Percentiles rank a stretch among this genome's conserved stretches.
Evolutionary conservation across 2,888 invertebrate genomes (phyloP).

Genomic region (Lepidochitona cinerea): DNA sequence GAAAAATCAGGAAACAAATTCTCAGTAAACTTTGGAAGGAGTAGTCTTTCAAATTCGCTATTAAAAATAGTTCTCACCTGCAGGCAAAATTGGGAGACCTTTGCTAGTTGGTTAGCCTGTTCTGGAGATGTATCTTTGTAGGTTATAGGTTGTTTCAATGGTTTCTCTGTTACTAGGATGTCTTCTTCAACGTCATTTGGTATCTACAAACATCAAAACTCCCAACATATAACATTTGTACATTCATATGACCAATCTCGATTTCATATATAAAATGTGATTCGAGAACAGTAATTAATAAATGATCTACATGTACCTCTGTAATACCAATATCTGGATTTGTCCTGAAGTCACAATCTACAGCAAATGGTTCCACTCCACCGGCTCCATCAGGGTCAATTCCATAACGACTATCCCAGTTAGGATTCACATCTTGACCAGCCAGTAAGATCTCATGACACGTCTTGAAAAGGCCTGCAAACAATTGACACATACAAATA

Average conservation of each 20-base stretch:
- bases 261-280: too few relatives aligned
- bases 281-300: too few relatives aligned
- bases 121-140: background rate
- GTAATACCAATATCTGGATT: slow-evolving; percentile 16
- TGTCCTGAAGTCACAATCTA: slow-evolving; percentile 41
- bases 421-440: background rate
- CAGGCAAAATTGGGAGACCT: background rate
- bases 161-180: background rate
- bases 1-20: too few relatives aligned
- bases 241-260: too few relatives aligned
- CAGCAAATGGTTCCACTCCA: slow-evolving; percentile 43
- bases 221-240: too few relatives aligned
- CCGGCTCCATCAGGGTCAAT: slow-evolving; percentile 54
- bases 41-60: too few relatives aligned
- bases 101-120: background rate
- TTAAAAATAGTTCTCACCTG: too few relatives aligned
- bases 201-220: background rate
- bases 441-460: background rate
- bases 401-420: slow-evolving; percentile 11
- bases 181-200: background rate
- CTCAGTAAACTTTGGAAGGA: too few relatives aligned
- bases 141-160: background rate
- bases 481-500: background rate
- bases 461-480: background rate
- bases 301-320: background rate